Base-by-base conservation (phyloP, 2,113 vertebrate genomes). In the Tursiops truncatus region DNA sequence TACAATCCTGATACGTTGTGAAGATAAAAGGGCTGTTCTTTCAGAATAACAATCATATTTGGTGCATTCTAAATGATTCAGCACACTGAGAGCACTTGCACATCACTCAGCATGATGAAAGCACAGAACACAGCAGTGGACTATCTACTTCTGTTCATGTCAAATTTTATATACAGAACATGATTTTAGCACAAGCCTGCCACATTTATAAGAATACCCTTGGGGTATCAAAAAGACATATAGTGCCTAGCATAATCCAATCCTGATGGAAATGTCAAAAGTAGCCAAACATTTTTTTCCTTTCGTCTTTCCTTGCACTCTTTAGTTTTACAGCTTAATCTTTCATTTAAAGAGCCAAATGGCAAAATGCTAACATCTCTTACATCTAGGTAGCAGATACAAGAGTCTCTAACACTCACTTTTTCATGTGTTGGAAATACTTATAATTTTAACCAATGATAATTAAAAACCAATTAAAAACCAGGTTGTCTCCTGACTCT, bases 391-490 rank as follows among this genome's bases (percentile, higher is more conserved):
- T 13, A 81, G 13, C 50, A 86, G 56, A 11, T 47, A 71, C 8
- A 89, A 79, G 15, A 81, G 25, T 84, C 13, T 84, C 65, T 80
- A 82, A 74, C 25, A 89, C 28, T 91, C n/a, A 44, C 31, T 70
- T 82, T 31, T 87, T 20, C 68, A 47, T 67, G 67, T 33, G 3
- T 33, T 25, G n/a, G 25, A 93, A 93, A 91, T 74, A 88, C 63
- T 83, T 89, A 63, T 76, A 47, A 92, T 41, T 96, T 87, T 86
- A 95, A 92, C 53, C 68, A 91, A 68, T 58, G 38, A 60, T 56
- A 87, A 94, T 50, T 70, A 82, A 96, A 93, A 81, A 17, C 12
- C 25, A 93, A 33, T 41, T 41, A 41, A 41, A 41, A 41, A 41
- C 41, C 18, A 44, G 20, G 36, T 81, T 83, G 28, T 94, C 47